Evolutionary conservation across 2,888 invertebrate species (phyloP).

Genomic region (Callimorpha dominula): DNA sequence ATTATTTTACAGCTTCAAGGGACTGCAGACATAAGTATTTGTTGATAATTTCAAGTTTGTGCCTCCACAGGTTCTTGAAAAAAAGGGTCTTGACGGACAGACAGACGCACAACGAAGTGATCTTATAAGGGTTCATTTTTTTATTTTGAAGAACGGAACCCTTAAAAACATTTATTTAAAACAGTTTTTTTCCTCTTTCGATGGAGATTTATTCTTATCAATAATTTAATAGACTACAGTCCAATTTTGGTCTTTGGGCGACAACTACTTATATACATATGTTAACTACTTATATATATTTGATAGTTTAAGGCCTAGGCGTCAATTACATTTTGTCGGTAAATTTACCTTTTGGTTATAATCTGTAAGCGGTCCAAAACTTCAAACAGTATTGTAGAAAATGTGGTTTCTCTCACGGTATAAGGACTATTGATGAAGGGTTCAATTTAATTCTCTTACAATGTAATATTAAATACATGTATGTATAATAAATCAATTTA

Average conservation of each 20-base stretch:
- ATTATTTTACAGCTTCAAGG: too few relatives aligned
- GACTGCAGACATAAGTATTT: too few relatives aligned
- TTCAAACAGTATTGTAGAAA: neutral
- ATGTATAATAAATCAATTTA: neutral
- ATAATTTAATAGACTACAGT: neutral
- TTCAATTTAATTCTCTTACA: neutral
- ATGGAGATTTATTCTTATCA: neutral
- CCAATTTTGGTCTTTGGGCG: neutral
- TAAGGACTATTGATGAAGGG: neutral
- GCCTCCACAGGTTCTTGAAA: too few relatives aligned
- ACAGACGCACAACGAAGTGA: too few relatives aligned
- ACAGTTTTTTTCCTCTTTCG: too few relatives aligned
- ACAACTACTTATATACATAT: neutral
- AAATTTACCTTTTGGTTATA: slow-evolving; percentile 3
- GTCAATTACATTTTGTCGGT: neutral
- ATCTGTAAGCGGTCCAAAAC: neutral
- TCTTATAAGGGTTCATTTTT: too few relatives aligned
- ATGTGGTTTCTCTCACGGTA: neutral
- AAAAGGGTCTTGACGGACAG: too few relatives aligned
- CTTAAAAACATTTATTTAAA: too few relatives aligned
- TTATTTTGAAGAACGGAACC: too few relatives aligned
- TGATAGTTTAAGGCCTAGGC: neutral
- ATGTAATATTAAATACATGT: neutral
- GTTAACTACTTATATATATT: neutral
- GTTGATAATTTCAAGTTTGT: too few relatives aligned